Base-by-base conservation (phyloP, 2,797 vertebrate species). In the Okamejei kenojei region DNA sequence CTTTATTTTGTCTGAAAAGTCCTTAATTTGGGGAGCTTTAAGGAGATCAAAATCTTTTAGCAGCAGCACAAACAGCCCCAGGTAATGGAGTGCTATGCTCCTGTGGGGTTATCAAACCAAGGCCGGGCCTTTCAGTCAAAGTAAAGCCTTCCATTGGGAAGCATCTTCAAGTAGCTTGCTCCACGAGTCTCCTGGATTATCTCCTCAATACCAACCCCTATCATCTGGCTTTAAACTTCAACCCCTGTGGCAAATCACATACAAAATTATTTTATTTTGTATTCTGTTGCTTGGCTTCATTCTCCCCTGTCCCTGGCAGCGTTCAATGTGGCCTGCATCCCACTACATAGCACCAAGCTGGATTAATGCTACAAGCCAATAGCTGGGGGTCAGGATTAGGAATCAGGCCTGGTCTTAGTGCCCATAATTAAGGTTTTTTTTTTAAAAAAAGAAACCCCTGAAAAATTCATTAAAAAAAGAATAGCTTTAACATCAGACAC, bases 401-500 rank as follows among this genome's bases (percentile, higher is more conserved):
- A 97, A 97, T 96, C 97, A 97, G 94, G 96, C 95, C 93, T 97
- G 97, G 97, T 97, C 98, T 97, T 98, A 97, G 97, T 98, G 97
- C 97, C 97, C 98, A 98, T 98, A 99, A 99, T 99, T 99, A 99
- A 99, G 99, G 98, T 98, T 98, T 99, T 99, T 99, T 99, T 99
- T 99, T 99, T 99, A 99, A 38, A 90, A 86, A 90, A 91, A 76
- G 45, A 76, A 99, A 98, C 97, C 97, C 98, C 99, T 99, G 99
- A 99, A 99, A 99, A 99, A 99, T 98, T 99, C 99, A 99, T 99
- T 99, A 99, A 99, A 99, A 99, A 99, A 99, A 99, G 99, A 99
- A 99, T 99, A 99, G 98, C 98, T 99, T 99, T 99, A 99, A 99
- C 98, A 99, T 99, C 99, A 99, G 98, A 99, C 98, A 99, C 98